Conservation (phyloP, 1,140 invertebrate genomes). For the Drosophila nannoptera region DNA sequence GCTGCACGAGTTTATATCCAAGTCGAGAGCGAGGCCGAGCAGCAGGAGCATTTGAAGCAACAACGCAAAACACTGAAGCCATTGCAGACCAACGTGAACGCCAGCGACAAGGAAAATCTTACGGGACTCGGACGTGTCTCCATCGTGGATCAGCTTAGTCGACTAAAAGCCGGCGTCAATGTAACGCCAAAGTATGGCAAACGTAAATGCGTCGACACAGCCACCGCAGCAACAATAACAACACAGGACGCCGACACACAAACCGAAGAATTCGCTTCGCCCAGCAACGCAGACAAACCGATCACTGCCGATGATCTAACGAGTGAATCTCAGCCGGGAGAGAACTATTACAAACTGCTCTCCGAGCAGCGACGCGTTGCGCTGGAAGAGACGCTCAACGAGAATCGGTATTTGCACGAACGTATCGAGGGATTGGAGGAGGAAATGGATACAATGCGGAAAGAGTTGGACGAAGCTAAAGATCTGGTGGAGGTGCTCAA, state of each 20-base stretch:
- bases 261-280: conserved; percentile 33
- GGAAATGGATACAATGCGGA: conserved; percentile 82
- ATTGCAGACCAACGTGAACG: conserved; percentile 81
- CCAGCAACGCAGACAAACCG: conserved; percentile 49
- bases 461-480: conserved; percentile 83
- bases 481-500: conserved; percentile 82
- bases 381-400: conserved; percentile 81
- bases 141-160: conserved; percentile 76
- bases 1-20: conserved; percentile 79
- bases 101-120: conserved; percentile 83
- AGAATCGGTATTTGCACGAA: conserved; percentile 81
- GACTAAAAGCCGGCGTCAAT: conserved; percentile 68
- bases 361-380: conserved; percentile 83
- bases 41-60: conserved; percentile 80
- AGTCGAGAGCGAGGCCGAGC: conserved; percentile 79
- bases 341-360: conserved; percentile 83
- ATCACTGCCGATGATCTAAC: conserved; percentile 80
- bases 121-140: conserved; percentile 78
- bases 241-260: conserved; percentile 63
- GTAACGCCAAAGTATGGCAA: conserved; percentile 69
- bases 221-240: conserved; percentile 7
- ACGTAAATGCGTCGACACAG: conserved; percentile 68
- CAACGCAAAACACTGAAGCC: conserved; percentile 81
- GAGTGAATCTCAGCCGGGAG: conserved; percentile 81
- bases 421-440: conserved; percentile 81